Evolutionary conservation across 2,113 vertebrate genomes (phyloP), one percentile per base, ranked within the genome.

Genomic region (Sinosuthora webbiana): DNA sequence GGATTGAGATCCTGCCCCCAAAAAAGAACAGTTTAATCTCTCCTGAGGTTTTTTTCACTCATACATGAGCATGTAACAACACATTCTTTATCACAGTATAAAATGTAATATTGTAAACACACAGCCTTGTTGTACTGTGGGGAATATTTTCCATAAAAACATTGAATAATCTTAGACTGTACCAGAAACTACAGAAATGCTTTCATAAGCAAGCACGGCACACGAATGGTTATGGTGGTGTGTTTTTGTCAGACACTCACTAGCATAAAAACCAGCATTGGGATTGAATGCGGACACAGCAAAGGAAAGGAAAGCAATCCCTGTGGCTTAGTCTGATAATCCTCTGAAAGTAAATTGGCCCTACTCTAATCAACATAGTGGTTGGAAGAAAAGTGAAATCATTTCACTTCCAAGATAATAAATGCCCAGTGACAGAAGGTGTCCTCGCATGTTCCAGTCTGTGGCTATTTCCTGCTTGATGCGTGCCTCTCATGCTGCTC

Each of bases 271-370:
- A 93, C 57, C 74, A 65, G 78, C 3, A 0, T 10, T 37, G 81
- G 56, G 74, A 81, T 28, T 83, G 83, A 78, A 83, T 17, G 60
- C 9, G 15, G 67, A 56, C 73, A 76, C 45, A 4, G 80, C 63
- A 70, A 85, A 94, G 71, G 95, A 97, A 97, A 96, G 89, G 95
- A 95, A 93, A 94, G 90, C 82, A 88, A 91, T 94, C 90, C 86
- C 62, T 13, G 13, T 57, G 62, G 88, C 65, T 97, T 96, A 97
- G 76, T 74, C 91, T 87, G 87, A 55, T 96, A 97, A 97, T 95
- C 94, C 87, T 89, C 91, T 96, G 92, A 96, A 96, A 97, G 92
- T 91, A 97, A 95, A 94, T 87, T 95, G 94, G 93, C 96, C 95
- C 93, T 91, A 14, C 93, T 80, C 93, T 89, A 95, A 93, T 89